Evolutionary conservation across 2,888 invertebrate species (phyloP).

Genomic region (Apamea crenata): DNA sequence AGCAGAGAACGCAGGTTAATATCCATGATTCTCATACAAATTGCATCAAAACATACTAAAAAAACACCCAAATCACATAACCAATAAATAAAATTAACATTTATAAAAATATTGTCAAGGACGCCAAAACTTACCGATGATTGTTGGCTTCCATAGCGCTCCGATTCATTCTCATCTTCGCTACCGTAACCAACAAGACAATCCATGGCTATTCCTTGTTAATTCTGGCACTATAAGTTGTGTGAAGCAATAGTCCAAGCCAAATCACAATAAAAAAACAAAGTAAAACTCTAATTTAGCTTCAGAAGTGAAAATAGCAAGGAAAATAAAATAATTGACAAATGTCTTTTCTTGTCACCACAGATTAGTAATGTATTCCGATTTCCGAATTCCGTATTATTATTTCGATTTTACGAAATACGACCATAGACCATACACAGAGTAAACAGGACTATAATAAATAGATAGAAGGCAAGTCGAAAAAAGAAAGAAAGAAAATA

Average conservation of each 20-base stretch:
- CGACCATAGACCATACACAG: neutral
- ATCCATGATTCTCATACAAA: slow-evolving; percentile 73
- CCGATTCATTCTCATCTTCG: slow-evolving; percentile 93
- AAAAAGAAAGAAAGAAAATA: too few relatives aligned
- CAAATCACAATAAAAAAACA: slow-evolving; percentile 20
- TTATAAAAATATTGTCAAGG: slow-evolving; percentile 67
- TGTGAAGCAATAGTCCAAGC: slow-evolving; percentile 4
- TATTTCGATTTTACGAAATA: too few relatives aligned
- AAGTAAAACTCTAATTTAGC: slow-evolving; percentile 1
- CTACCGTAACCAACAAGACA: slow-evolving; percentile 94
- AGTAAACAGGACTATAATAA: neutral
- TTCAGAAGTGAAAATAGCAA: slow-evolving; percentile 12
- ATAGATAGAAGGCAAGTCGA: neutral
- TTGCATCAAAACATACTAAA: slow-evolving; percentile 39
- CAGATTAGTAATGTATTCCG: slow-evolving; percentile 23
- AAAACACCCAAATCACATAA: slow-evolving; percentile 6
- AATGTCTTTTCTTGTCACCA: neutral
- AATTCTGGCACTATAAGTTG: slow-evolving; percentile 14
- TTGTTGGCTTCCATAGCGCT: slow-evolving; percentile 79
- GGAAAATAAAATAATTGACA: slow-evolving; percentile 43
- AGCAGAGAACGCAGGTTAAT: slow-evolving; percentile 91
- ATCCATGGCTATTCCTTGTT: slow-evolving; percentile 90
- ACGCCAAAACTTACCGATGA: slow-evolving; percentile 81
- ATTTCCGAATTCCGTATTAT: too few relatives aligned
- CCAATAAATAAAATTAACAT: slow-evolving; percentile 9